A percentile compares a stretch with the other conserved stretches of the same genome.
These are phyloP conservation scores for Patella vulgata DNA, from an alignment of 1,140 invertebrate species.

Conservation along the genomic window DNA sequence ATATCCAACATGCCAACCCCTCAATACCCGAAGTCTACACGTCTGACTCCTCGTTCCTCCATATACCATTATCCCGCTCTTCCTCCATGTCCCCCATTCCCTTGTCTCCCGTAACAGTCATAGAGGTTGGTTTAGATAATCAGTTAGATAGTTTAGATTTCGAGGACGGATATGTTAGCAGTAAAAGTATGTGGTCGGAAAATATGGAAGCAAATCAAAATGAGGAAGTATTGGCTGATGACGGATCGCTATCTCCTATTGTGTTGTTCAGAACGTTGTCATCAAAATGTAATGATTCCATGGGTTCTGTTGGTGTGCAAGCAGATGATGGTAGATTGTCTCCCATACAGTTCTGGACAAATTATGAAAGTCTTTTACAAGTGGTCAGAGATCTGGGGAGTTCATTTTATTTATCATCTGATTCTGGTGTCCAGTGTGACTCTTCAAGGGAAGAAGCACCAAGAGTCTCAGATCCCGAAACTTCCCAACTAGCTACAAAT, in stretches of 20 bases:
- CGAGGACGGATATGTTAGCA: no score
- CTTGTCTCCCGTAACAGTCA: slow-evolving; percentile 57
- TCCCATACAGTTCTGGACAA: slow-evolving; percentile 33
- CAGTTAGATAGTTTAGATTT: slow-evolving; percentile 53
- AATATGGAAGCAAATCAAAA: no score
- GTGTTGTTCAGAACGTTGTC: background rate
- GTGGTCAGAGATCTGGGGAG: slow-evolving; percentile 16
- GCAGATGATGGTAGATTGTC: slow-evolving; percentile 43
- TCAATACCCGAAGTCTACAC: background rate
- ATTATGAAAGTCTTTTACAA: slow-evolving; percentile 12
- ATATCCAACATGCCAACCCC: background rate
- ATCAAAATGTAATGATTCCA: slow-evolving; percentile 2
- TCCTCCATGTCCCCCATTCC: slow-evolving; percentile 45
- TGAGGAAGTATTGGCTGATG: no score
- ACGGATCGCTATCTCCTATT: no score
- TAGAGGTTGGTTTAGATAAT: slow-evolving; percentile 58
- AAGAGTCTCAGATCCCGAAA: no score
- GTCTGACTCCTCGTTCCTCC: slow-evolving; percentile 22
- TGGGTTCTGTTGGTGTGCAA: slow-evolving; percentile 25
- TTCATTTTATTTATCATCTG: slow-evolving; percentile 33
- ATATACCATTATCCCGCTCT: slow-evolving; percentile 33
- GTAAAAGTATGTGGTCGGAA: no score
- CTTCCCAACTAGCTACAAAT: no score
- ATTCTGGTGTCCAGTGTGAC: slow-evolving; percentile 38
- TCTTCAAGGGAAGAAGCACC: no score